Conservation (phyloP, 2,888 invertebrate genomes). For the Diplolepis rosae region DNA sequence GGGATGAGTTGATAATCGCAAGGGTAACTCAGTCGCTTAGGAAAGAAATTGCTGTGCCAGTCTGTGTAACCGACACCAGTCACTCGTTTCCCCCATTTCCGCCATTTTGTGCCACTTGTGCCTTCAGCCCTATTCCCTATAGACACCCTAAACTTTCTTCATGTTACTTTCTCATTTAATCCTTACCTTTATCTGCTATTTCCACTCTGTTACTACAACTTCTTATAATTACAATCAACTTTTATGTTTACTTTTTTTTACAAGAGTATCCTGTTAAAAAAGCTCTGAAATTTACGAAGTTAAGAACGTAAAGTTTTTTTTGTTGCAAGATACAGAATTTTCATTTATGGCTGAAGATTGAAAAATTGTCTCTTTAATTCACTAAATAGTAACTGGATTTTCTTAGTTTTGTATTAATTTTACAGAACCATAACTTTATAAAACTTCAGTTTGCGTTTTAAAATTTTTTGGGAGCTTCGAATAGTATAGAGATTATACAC, state of each 20-base stretch:
- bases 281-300: no score
- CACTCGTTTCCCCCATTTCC: conserved; percentile 62
- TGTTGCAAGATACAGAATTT: no score
- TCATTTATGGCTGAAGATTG: no score
- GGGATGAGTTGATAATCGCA: conserved; percentile 56
- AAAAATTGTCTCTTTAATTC: no score
- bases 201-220: neutral
- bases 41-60: conserved; percentile 64
- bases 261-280: no score
- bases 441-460: no score
- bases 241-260: neutral
- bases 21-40: conserved; percentile 57
- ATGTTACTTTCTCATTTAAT: conserved; percentile 3
- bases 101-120: conserved; percentile 60
- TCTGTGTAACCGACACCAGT: conserved; percentile 71
- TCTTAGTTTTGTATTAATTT: no score
- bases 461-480: no score
- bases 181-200: neutral
- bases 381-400: no score
- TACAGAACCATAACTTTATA: no score
- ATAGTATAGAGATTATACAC: no score
- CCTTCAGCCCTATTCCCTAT: conserved; percentile 41
- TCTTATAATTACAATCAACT: neutral
- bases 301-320: no score
- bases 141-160: conserved; percentile 29